Evolutionary conservation across 2,888 invertebrate species (phyloP), one percentile per base, ranked within the genome.

Genomic region (Aelia acuminata): DNA sequence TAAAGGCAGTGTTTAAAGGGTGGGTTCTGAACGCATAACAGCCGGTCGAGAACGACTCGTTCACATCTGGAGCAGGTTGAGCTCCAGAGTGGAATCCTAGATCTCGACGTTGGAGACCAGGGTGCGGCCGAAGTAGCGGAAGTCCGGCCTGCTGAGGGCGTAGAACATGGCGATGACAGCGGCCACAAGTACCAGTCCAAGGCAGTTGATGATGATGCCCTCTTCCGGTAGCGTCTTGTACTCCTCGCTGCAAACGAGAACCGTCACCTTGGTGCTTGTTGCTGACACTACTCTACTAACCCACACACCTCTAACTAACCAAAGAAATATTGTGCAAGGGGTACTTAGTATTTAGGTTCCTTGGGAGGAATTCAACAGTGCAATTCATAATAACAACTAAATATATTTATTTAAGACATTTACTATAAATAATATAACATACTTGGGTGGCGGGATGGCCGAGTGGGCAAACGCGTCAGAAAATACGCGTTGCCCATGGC

Each of bases 201-300:
- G 94, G 57, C 94, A 94, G 93, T 96, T 96, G 92, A 96, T 93
- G 92, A 96, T 94, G 91, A 95, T 94, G 31, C 94, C 94, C 92
- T 96, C 95, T 75, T 89, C 89, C 10, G 88, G 88, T 22, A 88
- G 84, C 8, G 31, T 88, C 31, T 75, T 15, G 87, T 87, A 87
- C 35, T 89, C 88, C 57, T 39, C 26, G 87, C 89, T 89, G 89
- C 50, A 89, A 89, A 89, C 87, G 84, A 87, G 26, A 85, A 88
- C 70, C 85, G 84, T 88, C 88, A 53, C 50, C 88, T 22, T 75
- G 1, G 75, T 75, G 75, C 75, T 35, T 75, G 5, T 13, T 70
- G 11, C 20, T n/a, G 10, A n/a, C 3, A 80, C 80, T 43, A 63
- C 63, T 31, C 63, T 31, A 63, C 63, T 31, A 31, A 26, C 63